These are phyloP conservation scores for Sycon ciliatum DNA, from an alignment of 37 sponge, comb jelly and placozoan species.

Conservation along the genomic window DNA sequence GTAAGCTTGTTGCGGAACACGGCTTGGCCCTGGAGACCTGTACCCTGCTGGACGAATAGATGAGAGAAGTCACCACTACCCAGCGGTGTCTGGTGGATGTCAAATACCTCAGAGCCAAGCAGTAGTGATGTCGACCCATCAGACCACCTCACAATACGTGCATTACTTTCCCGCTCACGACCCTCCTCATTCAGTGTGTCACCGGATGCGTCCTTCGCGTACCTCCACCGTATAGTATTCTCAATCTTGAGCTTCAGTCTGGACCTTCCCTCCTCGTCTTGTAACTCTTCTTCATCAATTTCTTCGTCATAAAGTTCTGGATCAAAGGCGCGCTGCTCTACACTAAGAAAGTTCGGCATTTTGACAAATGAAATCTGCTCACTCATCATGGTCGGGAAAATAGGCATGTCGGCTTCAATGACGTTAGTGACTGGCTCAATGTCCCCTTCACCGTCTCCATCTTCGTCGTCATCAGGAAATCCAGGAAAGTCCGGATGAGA, in stretches of 20 bases:
- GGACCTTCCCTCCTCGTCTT: slow-evolving; percentile 88
- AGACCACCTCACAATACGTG: slow-evolving; percentile 80
- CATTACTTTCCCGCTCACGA: slow-evolving; percentile 90
- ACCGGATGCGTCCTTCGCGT: slow-evolving; percentile 54
- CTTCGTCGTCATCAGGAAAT: no score
- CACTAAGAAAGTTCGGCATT: slow-evolving; percentile 84
- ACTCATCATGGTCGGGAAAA: no score
- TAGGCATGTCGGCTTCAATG: no score
- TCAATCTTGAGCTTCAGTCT: slow-evolving; percentile 93
- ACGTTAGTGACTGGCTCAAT: no score
- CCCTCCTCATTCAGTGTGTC: no score
- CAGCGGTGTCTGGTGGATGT: slow-evolving; percentile 55
- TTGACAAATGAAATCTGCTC: no score
- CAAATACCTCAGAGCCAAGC: slow-evolving; percentile 90
- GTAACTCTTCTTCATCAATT: slow-evolving; percentile 81
- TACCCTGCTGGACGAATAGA: slow-evolving; percentile 82
- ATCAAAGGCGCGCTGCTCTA: slow-evolving; percentile 85
- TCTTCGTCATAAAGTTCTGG: slow-evolving; percentile 83
- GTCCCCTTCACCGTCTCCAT: no score
- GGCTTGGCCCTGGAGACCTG: slow-evolving; percentile 86
- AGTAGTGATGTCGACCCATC: slow-evolving; percentile 79
- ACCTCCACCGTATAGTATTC: slow-evolving; percentile 89
- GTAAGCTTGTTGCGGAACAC: slow-evolving; percentile 73
- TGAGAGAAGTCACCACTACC: slow-evolving; percentile 64
- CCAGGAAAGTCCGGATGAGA: no score